Evolutionary conservation across 2,113 vertebrate species (phyloP), one percentile per base, ranked within the genome.

Genomic region (Tauraco erythrolophus): DNA sequence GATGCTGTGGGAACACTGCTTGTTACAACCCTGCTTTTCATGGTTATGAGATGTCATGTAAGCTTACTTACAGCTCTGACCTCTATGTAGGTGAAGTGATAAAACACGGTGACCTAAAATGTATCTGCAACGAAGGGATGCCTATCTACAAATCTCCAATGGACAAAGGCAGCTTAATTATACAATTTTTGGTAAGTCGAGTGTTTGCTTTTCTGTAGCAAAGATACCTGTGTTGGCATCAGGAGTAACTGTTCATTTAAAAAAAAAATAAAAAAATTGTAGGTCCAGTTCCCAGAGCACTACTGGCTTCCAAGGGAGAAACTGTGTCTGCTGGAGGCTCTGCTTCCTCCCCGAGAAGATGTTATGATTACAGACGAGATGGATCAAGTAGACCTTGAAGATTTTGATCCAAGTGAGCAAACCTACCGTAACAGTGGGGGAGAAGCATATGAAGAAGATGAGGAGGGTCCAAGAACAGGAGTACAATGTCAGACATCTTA

Each of bases 401-500:
- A 99, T 31, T 98, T 99, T 37, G 98, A 98, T 39, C 92, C 94
- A 15, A 94, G 41, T 1, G 97, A 98, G 37, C 98, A 99, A 74
- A 96, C 97, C 82, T 98, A 96, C 93, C 97, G 93, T 60, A 96
- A 98, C 90, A 98, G 98, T 28, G 50, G 84, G 1, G 95, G 98
- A 43, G 99, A 99, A 87, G 99, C 95, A 2, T 99, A 99, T 2
- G 98, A 99, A 56, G 99, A 99, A 53, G 99, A 99, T 1, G 99
- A 99, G 0, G 97, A 98, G 30, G 98, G 98, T 24, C 98, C 99
- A 21, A 92, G 97, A 66, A 95, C 98, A 0, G 99, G 99, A 5
- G 99, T 99, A 82, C 99, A 99, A 18, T 99, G 99, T 96, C 99
- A 99, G 97, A 99, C 99, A 4, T 98, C 98, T 16, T 98, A 97